A percentile compares a stretch with the other conserved stretches of the same genome.
These are phyloP conservation scores for Tapera naevia DNA, from an alignment of 2,797 vertebrate genomes.

Conservation along the genomic window DNA sequence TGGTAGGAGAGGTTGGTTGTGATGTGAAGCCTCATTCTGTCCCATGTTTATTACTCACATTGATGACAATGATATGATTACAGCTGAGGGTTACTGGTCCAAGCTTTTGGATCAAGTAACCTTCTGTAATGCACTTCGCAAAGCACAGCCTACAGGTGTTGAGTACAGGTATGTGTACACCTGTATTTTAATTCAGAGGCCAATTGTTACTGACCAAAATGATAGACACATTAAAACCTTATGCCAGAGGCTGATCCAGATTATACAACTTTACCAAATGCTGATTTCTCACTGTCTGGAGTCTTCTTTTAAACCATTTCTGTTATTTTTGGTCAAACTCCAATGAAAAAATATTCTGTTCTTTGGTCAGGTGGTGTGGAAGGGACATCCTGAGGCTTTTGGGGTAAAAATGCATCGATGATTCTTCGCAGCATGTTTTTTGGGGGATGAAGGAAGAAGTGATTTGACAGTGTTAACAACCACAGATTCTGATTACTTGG, in stretches of 20 bases:
- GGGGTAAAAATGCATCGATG: neutral
- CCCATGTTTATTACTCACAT: fast-evolving
- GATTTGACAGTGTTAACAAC: no score
- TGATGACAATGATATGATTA: neutral
- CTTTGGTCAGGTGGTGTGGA: neutral
- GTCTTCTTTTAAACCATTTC: neutral
- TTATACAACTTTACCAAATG: neutral
- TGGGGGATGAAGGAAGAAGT: neutral
- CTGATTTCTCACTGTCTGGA: neutral
- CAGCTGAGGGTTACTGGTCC: neutral
- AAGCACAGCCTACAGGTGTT: no score
- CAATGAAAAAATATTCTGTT: neutral
- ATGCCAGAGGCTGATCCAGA: no score
- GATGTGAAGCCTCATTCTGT: neutral
- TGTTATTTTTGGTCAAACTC: neutral
- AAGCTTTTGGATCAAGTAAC: neutral
- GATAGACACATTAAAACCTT: fast-evolving
- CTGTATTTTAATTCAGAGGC: neutral
- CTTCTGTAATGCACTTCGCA: no score
- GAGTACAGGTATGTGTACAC: no score
- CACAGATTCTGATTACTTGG: no score
- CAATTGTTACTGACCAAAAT: neutral
- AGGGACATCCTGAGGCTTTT: neutral
- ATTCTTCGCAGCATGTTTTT: neutral
- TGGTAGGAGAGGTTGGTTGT: neutral